Percentiles rank a stretch among this genome's conserved stretches.
These are phyloP conservation scores for Reticulitermes lucifugus DNA, from an alignment of 2,888 invertebrate genomes.

Conservation along the genomic window DNA sequence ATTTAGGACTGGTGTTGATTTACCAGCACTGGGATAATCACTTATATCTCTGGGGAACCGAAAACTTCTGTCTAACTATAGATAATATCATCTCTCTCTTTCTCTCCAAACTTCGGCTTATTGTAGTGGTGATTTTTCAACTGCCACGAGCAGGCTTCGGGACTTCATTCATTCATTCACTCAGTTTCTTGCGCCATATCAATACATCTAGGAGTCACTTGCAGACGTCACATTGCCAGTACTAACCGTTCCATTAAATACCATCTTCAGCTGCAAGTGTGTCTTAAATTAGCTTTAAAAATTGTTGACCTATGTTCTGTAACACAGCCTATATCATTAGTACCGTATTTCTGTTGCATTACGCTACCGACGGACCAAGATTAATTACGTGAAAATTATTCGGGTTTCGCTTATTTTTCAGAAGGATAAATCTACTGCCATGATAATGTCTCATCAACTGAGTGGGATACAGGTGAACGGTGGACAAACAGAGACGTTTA, in stretches of 20 bases:
- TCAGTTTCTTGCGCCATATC: constrained; percentile 53
- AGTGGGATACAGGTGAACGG: too few species aligned
- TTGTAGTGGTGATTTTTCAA: constrained; percentile 53
- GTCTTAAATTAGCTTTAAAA: background rate
- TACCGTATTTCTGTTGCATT: too few species aligned
- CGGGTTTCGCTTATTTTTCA: too few species aligned
- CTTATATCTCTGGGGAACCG: too few species aligned
- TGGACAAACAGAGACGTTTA: too few species aligned
- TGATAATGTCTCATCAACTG: too few species aligned
- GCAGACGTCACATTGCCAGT: constrained; percentile 41
- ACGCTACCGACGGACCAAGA: too few species aligned
- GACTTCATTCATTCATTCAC: constrained; percentile 51
- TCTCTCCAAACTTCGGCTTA: constrained; percentile 38
- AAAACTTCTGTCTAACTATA: constrained; percentile 33
- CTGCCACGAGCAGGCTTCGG: constrained; percentile 50
- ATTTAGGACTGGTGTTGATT: too few species aligned
- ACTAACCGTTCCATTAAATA: constrained; percentile 34
- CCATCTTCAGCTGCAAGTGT: constrained; percentile 20
- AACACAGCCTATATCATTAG: background rate
- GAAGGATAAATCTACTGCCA: too few species aligned
- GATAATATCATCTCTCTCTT: background rate
- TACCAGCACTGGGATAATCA: too few species aligned
- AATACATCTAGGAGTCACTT: constrained; percentile 52
- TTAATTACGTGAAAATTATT: too few species aligned
- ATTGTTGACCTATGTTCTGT: background rate